Evolutionary conservation across 2,888 invertebrate genomes (phyloP).

Genomic region (Oligia fasciuncula): DNA sequence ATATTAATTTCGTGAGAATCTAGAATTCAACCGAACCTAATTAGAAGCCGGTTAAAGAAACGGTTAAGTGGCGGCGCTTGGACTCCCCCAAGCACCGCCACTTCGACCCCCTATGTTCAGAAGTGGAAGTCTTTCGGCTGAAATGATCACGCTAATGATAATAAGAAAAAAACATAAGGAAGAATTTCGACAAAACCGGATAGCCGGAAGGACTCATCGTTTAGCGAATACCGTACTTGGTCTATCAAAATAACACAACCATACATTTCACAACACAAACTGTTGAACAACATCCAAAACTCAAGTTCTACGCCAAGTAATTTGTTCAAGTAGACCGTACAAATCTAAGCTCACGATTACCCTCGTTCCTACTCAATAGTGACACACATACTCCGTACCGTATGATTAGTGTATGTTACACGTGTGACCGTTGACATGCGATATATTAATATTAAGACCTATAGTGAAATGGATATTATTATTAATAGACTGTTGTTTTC

Average conservation of each 20-base stretch:
- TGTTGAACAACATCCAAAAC: slow-evolving; percentile 29
- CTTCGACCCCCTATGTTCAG: not conserved
- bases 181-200: not conserved
- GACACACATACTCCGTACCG: slow-evolving; percentile 47
- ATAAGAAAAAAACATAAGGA: not conserved
- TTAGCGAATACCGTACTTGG: not conserved
- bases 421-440: slow-evolving; percentile 52
- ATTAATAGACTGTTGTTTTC: slow-evolving; percentile 18
- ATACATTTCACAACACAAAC: not conserved
- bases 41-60: not conserved
- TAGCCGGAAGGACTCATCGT: not conserved
- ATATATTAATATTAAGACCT: slow-evolving; percentile 46
- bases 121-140: not conserved
- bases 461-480: slow-evolving; percentile 25
- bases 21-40: not conserved
- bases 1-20: not conserved
- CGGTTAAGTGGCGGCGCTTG: not conserved
- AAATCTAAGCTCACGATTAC: slow-evolving; percentile 62
- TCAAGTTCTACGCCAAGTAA: slow-evolving; percentile 29
- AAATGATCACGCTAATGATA: not conserved
- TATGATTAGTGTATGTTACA: slow-evolving; percentile 56
- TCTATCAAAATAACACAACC: not conserved
- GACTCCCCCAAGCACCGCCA: too few species aligned
- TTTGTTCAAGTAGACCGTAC: slow-evolving; percentile 57
- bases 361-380: slow-evolving; percentile 41